phyloP scores from a whole-genome alignment of 2,888 invertebrate species.

The Heliconius ismenius region DNA sequence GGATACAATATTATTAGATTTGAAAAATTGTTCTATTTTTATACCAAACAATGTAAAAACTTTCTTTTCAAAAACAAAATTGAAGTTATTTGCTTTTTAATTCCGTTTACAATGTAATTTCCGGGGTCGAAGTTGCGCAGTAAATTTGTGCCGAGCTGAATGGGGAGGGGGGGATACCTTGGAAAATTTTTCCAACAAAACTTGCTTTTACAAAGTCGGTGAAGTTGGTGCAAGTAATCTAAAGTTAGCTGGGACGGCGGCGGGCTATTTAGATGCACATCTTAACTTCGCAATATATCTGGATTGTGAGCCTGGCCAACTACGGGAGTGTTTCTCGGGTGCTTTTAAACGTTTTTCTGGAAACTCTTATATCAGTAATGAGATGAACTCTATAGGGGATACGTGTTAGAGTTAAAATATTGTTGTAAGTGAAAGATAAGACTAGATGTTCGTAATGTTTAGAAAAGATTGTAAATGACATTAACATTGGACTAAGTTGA shows the following conservation, averaged over 20 bases:
- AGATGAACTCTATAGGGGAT: slow-evolving; percentile 44
- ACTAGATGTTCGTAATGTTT: too few species aligned
- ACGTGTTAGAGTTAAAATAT: slow-evolving; percentile 16
- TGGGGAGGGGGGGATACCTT: slow-evolving; percentile 57
- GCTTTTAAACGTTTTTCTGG: slow-evolving; percentile 53
- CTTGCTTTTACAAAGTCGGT: slow-evolving; percentile 64
- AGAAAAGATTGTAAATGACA: too few species aligned
- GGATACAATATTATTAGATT: slow-evolving; percentile 8
- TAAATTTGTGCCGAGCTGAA: slow-evolving; percentile 74
- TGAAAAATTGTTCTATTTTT: slow-evolving; percentile 13
- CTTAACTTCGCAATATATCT: slow-evolving; percentile 81
- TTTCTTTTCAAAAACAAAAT: slow-evolving; percentile 31
- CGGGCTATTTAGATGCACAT: slow-evolving; percentile 82
- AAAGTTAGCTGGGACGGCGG: slow-evolving; percentile 79
- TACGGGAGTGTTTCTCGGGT: slow-evolving; percentile 61
- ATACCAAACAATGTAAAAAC: slow-evolving; percentile 8
- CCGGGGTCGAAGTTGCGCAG: slow-evolving; percentile 66
- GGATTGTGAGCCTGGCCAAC: slow-evolving; percentile 65
- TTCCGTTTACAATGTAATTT: slow-evolving; percentile 54
- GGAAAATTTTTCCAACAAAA: slow-evolving; percentile 55
- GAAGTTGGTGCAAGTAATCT: slow-evolving; percentile 81
- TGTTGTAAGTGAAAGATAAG: not conserved
- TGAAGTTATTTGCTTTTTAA: slow-evolving; percentile 42
- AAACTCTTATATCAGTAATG: slow-evolving; percentile 54
- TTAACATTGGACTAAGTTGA: too few species aligned